Percentiles rank a stretch among this genome's conserved stretches.
Evolutionary conservation across 2,888 invertebrate species (phyloP).

Genomic region (Yponomeuta evonymella): DNA sequence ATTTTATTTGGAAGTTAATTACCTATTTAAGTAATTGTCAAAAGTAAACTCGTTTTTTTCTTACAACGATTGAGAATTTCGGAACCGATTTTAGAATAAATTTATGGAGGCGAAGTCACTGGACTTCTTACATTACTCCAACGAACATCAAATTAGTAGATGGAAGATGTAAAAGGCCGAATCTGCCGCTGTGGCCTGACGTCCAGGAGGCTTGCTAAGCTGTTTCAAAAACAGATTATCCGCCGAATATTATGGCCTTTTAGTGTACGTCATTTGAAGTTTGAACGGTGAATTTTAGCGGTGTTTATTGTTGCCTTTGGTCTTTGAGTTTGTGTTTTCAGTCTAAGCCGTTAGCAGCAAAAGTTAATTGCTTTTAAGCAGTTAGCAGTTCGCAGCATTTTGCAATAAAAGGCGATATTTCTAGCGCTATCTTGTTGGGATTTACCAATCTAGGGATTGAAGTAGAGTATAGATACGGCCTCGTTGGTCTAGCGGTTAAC

Average conservation of each 20-base stretch:
- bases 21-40: no score
- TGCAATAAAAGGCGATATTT: no score
- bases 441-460: no score
- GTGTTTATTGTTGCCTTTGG: neutral
- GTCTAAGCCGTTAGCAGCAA: neutral
- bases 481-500: no score
- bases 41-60: no score
- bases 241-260: conserved; percentile 20
- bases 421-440: no score
- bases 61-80: no score
- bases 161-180: neutral
- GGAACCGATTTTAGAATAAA: no score
- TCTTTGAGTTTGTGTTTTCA: neutral
- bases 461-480: no score
- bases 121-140: no score
- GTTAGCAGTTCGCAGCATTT: neutral
- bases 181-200: conserved; percentile 8
- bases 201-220: conserved; percentile 17
- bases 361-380: neutral
- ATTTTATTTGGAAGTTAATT: no score
- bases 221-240: conserved; percentile 22
- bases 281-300: conserved; percentile 12
- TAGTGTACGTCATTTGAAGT: conserved; percentile 14
- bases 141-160: neutral
- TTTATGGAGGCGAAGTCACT: no score